Conservation (phyloP, 2,113 vertebrate species). For the Toxostoma redivivum region DNA sequence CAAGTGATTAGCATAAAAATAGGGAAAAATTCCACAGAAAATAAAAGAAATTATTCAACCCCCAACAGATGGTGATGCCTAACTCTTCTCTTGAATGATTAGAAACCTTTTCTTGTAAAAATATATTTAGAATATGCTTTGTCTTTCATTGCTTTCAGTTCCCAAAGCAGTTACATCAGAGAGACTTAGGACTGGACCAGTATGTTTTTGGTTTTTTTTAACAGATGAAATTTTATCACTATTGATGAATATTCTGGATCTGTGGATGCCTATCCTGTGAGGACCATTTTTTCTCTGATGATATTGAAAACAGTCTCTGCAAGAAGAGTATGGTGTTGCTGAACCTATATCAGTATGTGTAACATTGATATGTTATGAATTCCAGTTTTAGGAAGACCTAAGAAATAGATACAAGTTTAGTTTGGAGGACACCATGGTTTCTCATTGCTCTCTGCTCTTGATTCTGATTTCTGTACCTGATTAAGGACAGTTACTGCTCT, state of each 20-base stretch:
- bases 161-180: background rate
- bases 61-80: background rate
- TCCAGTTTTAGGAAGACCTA: background rate
- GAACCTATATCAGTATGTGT: background rate
- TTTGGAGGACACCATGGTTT: background rate
- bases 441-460: background rate
- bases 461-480: background rate
- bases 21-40: too few relatives aligned
- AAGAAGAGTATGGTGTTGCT: background rate
- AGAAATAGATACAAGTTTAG: background rate
- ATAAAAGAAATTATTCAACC: too few relatives aligned
- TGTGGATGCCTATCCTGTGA: background rate
- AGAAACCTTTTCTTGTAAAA: conserved; percentile 19
- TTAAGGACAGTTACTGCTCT: background rate
- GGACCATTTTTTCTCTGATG: background rate
- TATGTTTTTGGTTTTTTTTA: background rate
- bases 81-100: conserved; percentile 1
- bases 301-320: background rate
- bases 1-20: too few relatives aligned
- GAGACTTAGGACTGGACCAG: background rate
- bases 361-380: background rate
- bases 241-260: background rate
- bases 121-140: conserved; percentile 1
- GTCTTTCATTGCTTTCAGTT: conserved; percentile 7
- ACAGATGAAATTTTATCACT: background rate